phyloP scores from a whole-genome alignment of 2,797 vertebrate genomes.

The Sebastes diaconus region DNA sequence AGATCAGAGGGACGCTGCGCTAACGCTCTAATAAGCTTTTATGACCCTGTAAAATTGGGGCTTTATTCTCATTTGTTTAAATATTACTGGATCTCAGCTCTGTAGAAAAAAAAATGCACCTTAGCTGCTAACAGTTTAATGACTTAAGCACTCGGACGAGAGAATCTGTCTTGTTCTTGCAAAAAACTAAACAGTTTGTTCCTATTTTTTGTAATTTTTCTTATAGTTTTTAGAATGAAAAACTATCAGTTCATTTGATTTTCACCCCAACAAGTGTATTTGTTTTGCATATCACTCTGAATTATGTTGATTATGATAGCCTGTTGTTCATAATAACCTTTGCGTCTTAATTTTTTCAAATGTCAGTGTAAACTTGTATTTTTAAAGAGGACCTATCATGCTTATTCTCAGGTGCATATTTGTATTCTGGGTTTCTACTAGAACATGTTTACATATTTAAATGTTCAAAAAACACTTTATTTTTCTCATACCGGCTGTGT shows the following conservation, averaged over 20 bases:
- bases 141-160: slow-evolving; percentile 21
- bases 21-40: slow-evolving; percentile 64
- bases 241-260: not conserved
- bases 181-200: slow-evolving; percentile 15
- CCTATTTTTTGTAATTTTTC: not conserved
- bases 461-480: too few species aligned
- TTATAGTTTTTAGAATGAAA: slow-evolving; percentile 10
- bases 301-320: not conserved
- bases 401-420: not conserved
- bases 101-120: not conserved
- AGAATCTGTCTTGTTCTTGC: slow-evolving; percentile 8
- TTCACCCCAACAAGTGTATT: not conserved
- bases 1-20: slow-evolving; percentile 53
- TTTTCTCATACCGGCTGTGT: too few species aligned
- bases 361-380: not conserved
- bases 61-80: slow-evolving; percentile 65
- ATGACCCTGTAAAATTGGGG: slow-evolving; percentile 60
- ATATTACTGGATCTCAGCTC: slow-evolving; percentile 46
- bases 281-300: not conserved
- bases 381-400: too few species aligned
- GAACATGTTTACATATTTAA: too few species aligned
- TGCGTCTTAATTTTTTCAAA: not conserved
- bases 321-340: not conserved
- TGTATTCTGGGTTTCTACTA: too few species aligned
- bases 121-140: slow-evolving; percentile 40